These are phyloP conservation scores for Isaurus tuberculatus DNA, from an alignment of 92 coral and sea anemone genomes.

Conservation along the genomic window DNA sequence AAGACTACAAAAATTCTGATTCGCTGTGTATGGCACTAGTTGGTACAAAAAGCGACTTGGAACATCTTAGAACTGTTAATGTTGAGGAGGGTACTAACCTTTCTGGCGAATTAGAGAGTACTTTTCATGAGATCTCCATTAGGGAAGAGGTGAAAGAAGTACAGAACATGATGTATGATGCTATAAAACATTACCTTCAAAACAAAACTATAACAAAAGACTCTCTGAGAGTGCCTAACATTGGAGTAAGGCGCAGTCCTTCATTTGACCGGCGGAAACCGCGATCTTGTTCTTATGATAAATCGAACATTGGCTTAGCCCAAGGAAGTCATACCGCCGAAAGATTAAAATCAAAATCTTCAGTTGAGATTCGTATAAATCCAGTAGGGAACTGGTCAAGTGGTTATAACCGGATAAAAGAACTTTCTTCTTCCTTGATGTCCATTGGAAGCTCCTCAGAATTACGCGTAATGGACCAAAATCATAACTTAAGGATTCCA, in stretches of 20 bases:
- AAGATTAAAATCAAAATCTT: slow-evolving; percentile 15
- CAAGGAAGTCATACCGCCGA: slow-evolving; percentile 14
- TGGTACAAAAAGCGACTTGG: slow-evolving; percentile 72
- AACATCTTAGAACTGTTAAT: slow-evolving; percentile 65
- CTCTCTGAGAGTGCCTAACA: slow-evolving; percentile 53
- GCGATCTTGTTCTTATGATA: slow-evolving; percentile 34
- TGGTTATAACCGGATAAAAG: slow-evolving; percentile 39
- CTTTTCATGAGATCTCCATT: slow-evolving; percentile 70
- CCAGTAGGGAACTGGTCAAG: slow-evolving; percentile 13
- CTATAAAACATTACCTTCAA: slow-evolving; percentile 55
- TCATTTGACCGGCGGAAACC: slow-evolving; percentile 51
- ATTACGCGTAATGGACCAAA: slow-evolving; percentile 25
- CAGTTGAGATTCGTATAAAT: background rate
- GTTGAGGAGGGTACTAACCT: slow-evolving; percentile 66
- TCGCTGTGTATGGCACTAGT: slow-evolving; percentile 67
- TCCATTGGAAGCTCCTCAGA: slow-evolving; percentile 42
- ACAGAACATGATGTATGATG: slow-evolving; percentile 60
- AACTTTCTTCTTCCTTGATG: slow-evolving; percentile 39
- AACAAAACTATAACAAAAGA: slow-evolving; percentile 48
- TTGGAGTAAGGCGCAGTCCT: slow-evolving; percentile 52
- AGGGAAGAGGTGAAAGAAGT: slow-evolving; percentile 69
- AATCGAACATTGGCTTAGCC: background rate
- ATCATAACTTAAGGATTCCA: slow-evolving; percentile 12
- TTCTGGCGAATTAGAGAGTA: slow-evolving; percentile 64
- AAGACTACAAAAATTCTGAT: slow-evolving; percentile 58